phyloP scores from a whole-genome alignment of 2,797 vertebrate genomes.

The Anguilla anguilla region DNA sequence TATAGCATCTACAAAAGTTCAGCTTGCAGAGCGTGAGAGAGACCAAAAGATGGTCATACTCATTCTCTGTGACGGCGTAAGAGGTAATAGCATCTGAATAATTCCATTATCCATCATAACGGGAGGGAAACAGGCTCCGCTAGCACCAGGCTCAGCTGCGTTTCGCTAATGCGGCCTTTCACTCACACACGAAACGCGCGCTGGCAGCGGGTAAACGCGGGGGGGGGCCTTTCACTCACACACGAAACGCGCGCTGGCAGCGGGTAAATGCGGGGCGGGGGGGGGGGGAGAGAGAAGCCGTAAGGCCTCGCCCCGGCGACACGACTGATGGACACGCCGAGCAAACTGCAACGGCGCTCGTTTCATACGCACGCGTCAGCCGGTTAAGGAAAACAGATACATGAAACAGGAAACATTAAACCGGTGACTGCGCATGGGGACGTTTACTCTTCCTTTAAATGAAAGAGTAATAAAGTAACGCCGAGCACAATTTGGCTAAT shows the following conservation, averaged over 20 bases:
- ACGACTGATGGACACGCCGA: conserved; percentile 85
- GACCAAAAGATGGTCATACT: conserved; percentile 26
- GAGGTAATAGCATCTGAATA: conserved; percentile 36
- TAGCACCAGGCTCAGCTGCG: conserved; percentile 62
- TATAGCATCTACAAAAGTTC: not conserved
- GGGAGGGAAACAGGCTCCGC: conserved; percentile 35
- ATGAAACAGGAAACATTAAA: conserved; percentile 77
- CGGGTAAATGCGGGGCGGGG: conserved; percentile 73
- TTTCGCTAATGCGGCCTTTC: conserved; percentile 79
- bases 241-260: conserved; percentile 62
- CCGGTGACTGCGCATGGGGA: conserved; percentile 69
- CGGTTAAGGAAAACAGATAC: conserved; percentile 30
- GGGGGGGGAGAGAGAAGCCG: conserved; percentile 76
- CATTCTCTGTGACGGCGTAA: conserved; percentile 29
- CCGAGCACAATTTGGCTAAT: conserved; percentile 69
- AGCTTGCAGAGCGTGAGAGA: not conserved
- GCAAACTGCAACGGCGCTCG: conserved; percentile 82
- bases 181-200: conserved; percentile 67
- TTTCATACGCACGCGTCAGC: conserved; percentile 75
- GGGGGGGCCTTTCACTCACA: conserved; percentile 67
- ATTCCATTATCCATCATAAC: conserved; percentile 45
- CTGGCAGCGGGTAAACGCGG: conserved; percentile 68
- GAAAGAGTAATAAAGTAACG: conserved; percentile 75
- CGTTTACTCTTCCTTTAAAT: conserved; percentile 80
- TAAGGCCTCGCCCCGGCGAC: conserved; percentile 81